phyloP scores from a whole-genome alignment of 1,140 invertebrate genomes.

The Carcinoscorpius rotundicauda region DNA sequence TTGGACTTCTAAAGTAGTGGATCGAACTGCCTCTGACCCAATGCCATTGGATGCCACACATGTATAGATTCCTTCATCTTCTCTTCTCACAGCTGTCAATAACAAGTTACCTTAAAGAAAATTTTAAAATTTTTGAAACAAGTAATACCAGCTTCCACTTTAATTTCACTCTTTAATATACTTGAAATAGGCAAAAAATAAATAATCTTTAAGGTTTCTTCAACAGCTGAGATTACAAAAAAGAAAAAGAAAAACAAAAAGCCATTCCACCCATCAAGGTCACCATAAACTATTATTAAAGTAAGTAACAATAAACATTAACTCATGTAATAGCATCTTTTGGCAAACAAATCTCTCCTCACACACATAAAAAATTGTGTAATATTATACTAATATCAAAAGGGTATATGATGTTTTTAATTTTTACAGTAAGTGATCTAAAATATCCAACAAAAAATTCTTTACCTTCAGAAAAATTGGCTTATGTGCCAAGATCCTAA shows the following conservation, averaged over 20 bases:
- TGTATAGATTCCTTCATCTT: constrained; percentile 55
- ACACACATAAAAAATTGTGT: too few relatives aligned
- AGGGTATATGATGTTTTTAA: too few relatives aligned
- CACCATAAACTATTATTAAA: constrained; percentile 13
- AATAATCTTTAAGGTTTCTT: not conserved
- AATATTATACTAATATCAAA: too few relatives aligned
- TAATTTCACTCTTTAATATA: not conserved
- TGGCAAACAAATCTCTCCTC: too few relatives aligned
- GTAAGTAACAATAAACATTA: not conserved
- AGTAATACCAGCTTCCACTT: not conserved
- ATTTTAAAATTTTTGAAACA: constrained; percentile 24
- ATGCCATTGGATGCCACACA: constrained; percentile 41
- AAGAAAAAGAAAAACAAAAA: not conserved
- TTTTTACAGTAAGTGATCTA: too few relatives aligned
- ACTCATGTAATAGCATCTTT: too few relatives aligned
- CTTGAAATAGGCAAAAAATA: not conserved
- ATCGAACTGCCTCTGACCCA: constrained; percentile 23
- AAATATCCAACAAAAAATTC: too few relatives aligned
- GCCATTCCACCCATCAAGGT: not conserved
- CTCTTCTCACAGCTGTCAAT: constrained; percentile 44
- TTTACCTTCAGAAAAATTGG: too few relatives aligned
- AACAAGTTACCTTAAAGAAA: constrained; percentile 44
- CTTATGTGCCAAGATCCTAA: too few relatives aligned
- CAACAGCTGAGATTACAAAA: not conserved
- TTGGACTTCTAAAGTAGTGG: constrained; percentile 27